These are phyloP conservation scores for Cryptomyrus ogoouensis DNA, from an alignment of 2,113 vertebrate genomes.

Conservation along the genomic window DNA sequence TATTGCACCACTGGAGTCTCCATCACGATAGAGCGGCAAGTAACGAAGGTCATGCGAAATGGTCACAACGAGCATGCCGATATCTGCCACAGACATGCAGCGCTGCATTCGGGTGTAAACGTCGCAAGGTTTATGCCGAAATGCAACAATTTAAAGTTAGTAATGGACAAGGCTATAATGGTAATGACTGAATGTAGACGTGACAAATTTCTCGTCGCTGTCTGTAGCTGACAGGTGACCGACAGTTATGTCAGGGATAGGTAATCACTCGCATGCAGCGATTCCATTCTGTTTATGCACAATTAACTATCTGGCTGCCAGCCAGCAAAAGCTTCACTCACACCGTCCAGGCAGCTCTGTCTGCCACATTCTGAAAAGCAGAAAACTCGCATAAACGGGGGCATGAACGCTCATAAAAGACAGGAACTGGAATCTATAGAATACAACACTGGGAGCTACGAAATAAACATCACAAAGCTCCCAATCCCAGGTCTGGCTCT, in stretches of 20 bases:
- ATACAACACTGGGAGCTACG: not conserved
- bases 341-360: no score
- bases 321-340: not conserved
- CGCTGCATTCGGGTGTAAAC: not conserved
- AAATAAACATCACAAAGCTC: not conserved
- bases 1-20: not conserved
- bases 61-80: not conserved
- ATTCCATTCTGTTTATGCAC: not conserved
- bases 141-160: not conserved
- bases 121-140: not conserved
- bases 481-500: not conserved
- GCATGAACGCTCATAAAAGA: not conserved
- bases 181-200: not conserved
- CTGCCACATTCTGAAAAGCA: not conserved
- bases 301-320: constrained; percentile 2
- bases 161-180: not conserved
- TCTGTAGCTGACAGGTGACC: not conserved
- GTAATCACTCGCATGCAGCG: not conserved
- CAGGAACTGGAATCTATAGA: not conserved
- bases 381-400: not conserved
- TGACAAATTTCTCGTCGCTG: not conserved
- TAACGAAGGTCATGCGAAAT: not conserved
- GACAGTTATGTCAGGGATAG: not conserved
- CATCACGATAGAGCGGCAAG: not conserved
- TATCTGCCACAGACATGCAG: not conserved